Conservation (phyloP, 2,888 invertebrate genomes). For the Lissocephala sabroskyi region DNA sequence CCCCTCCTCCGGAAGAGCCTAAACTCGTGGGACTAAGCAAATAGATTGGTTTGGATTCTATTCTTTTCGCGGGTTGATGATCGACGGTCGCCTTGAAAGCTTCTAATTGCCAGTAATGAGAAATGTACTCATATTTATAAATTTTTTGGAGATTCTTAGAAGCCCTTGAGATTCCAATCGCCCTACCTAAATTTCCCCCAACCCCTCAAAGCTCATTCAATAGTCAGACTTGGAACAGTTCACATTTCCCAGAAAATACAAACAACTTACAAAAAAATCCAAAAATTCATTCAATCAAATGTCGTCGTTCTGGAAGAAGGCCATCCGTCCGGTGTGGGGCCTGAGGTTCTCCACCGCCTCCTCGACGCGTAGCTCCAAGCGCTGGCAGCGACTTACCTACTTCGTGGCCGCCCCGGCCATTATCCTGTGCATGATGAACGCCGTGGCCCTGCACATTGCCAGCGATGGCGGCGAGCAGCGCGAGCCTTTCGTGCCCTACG, state of each 20-base stretch:
- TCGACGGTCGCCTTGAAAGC: conserved; percentile 47
- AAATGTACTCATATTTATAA: too few species aligned
- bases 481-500: conserved; percentile 80
- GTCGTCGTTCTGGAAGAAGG: conserved; percentile 30
- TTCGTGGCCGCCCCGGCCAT: conserved; percentile 86
- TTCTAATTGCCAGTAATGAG: conserved; percentile 54
- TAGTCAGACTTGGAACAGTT: too few species aligned
- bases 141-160: too few species aligned
- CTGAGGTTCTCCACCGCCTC: not conserved
- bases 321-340: conserved; percentile 13
- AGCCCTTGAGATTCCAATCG: too few species aligned
- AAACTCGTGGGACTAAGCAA: too few species aligned
- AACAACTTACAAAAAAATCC: too few species aligned
- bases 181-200: too few species aligned
- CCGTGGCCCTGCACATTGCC: conserved; percentile 73
- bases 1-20: too few species aligned
- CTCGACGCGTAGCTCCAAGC: conserved; percentile 72
- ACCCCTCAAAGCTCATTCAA: too few species aligned
- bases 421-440: conserved; percentile 81
- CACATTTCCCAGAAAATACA: too few species aligned
- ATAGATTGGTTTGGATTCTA: too few species aligned
- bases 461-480: conserved; percentile 68
- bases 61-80: conserved; percentile 24
- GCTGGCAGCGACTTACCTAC: conserved; percentile 84
- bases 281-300: too few species aligned